phyloP scores from a whole-genome alignment of 2,797 vertebrate species.

The Capromys pilorides region DNA sequence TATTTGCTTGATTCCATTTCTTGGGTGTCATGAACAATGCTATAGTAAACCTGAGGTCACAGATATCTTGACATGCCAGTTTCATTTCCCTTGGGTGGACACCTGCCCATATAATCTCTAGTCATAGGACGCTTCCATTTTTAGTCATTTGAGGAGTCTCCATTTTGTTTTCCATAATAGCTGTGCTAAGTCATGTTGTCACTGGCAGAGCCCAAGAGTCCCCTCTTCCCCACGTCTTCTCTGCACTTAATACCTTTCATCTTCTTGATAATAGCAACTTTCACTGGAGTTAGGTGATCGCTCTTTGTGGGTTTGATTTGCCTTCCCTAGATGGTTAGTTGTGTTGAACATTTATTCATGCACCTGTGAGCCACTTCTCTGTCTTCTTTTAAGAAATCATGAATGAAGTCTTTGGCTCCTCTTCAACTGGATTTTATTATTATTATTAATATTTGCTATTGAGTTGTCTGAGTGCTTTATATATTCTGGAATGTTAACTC shows the following conservation, averaged over 20 bases:
- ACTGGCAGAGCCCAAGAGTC: not conserved
- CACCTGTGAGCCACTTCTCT: not conserved
- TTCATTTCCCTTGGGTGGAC: not conserved
- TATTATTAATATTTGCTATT: not conserved
- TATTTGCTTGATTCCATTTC: not conserved
- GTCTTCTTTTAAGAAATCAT: not conserved
- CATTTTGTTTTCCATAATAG: too few relatives aligned
- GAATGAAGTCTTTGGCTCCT: not conserved
- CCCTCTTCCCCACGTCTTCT: not conserved
- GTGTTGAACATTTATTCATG: too few relatives aligned
- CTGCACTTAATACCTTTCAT: not conserved
- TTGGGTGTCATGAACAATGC: not conserved
- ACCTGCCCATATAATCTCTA: not conserved
- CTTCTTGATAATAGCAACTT: not conserved
- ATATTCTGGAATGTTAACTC: not conserved
- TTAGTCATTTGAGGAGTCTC: not conserved
- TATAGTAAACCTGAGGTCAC: not conserved
- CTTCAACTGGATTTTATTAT: not conserved
- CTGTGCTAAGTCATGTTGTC: too few relatives aligned
- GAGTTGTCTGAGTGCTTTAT: not conserved
- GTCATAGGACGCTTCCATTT: not conserved
- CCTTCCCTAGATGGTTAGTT: too few relatives aligned
- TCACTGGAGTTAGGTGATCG: too few relatives aligned
- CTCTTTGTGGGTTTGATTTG: too few relatives aligned
- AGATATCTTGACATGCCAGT: not conserved